Base-by-base conservation (phyloP, 2,797 vertebrate genomes). In the Ctenochaetus hawaiiensis region DNA sequence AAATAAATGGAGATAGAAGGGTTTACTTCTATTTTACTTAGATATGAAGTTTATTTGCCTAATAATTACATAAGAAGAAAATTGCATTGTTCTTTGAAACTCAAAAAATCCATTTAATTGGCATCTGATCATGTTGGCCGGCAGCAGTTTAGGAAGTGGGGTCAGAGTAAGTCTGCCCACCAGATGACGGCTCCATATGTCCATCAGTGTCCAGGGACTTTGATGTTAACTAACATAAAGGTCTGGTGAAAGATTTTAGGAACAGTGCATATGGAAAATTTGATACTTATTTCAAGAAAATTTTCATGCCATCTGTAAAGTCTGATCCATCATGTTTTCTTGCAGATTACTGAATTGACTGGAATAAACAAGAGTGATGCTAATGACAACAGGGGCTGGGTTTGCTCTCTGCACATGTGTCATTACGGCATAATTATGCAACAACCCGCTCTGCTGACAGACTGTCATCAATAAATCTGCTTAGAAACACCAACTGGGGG, bases 401-500 rank as follows among this genome's bases (percentile, higher is more conserved):
- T 79, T 72, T 62, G 12, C 48, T 43, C 23, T 1, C 52, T 56
- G 61, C 26, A 70, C 64, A 77, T 77, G 62, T 85, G 62, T 84
- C 53, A 64, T 69, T 43, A 64, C 39, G 2, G 26, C 69, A 67
- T 75, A 82, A 88, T 92, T 89, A 91, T 77, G 81, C 80, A 92
- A 89, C 73, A 62, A 22, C 59, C 52, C 26, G 30, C 67, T 70
- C 54, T 34, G 53, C 64, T 77, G 64, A 81, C 88, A 89, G 81
- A 65, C 88, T 84, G 81, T 60, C 34, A 13, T 90, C 80, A 76
- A 82, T 82, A 90, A 87, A 91, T 91, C 89, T 77, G 73, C 78
- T 92, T 91, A 83, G 60, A 80, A 78, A 88, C 81, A 70, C 77
- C 75, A 81, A 83, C 80, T 67, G 73, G 67, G 51, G 37, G 43